These are phyloP conservation scores for Marasmarcha lunaedactyla DNA, from an alignment of 2,888 invertebrate species.

Conservation along the genomic window DNA sequence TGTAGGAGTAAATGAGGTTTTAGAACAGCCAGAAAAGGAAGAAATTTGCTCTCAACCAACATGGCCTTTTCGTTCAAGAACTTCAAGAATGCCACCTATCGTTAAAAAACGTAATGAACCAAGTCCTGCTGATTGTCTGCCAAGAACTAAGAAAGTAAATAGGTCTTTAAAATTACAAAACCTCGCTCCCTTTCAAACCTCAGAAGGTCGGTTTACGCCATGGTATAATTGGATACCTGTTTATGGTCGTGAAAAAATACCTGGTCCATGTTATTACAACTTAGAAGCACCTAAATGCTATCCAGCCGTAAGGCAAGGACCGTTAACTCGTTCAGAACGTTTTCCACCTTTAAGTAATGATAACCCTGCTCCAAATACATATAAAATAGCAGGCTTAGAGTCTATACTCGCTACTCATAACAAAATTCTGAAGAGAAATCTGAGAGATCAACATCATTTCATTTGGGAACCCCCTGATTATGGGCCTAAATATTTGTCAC, in stretches of 20 bases:
- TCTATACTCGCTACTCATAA: conserved; percentile 41
- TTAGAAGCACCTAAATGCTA: conserved; percentile 28
- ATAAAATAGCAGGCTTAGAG: conserved; percentile 35
- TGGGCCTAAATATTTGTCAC: no score
- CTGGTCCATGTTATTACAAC: conserved; percentile 40
- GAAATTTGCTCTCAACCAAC: conserved; percentile 27
- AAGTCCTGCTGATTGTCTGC: conserved; percentile 33
- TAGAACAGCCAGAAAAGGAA: conserved; percentile 3
- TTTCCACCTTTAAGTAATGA: conserved; percentile 20
- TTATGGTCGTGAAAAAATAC: conserved; percentile 26
- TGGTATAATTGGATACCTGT: conserved; percentile 47
- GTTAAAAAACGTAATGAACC: conserved; percentile 26
- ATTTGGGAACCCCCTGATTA: conserved; percentile 24
- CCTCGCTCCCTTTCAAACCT: conserved; percentile 37
- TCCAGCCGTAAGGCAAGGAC: conserved; percentile 38
- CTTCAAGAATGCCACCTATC: conserved; percentile 34
- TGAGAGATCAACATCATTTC: conserved; percentile 28
- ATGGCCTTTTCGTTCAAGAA: conserved; percentile 46
- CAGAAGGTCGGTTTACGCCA: conserved; percentile 40
- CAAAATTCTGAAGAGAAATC: conserved; percentile 30
- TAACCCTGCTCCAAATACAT: conserved; percentile 41
- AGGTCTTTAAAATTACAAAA: conserved; percentile 25
- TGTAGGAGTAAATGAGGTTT: conserved; percentile 15
- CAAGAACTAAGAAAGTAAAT: conserved; percentile 11
- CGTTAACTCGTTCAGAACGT: conserved; percentile 30